These are phyloP conservation scores for Leiothrix lutea DNA, from an alignment of 2,113 vertebrate genomes.

Conservation along the genomic window DNA sequence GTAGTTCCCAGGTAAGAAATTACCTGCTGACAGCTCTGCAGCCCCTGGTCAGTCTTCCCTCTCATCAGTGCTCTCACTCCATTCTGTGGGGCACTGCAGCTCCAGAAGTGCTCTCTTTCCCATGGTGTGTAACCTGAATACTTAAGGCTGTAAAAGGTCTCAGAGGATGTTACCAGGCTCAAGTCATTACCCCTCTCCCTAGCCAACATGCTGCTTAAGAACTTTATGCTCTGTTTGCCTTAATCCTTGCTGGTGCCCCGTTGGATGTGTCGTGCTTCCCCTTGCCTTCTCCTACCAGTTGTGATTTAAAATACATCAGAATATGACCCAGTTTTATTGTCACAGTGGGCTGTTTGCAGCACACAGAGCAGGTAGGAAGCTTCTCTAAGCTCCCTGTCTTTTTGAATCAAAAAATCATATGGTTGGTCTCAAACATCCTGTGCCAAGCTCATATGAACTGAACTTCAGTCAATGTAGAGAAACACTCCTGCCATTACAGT, in stretches of 20 bases:
- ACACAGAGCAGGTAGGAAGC: background rate
- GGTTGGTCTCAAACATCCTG: background rate
- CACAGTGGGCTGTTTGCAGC: background rate
- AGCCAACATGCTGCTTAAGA: constrained; percentile 26
- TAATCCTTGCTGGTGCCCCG: background rate
- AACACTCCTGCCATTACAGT: background rate
- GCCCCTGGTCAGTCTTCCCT: background rate
- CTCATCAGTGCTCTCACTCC: background rate
- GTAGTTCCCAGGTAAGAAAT: background rate
- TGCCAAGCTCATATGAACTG: background rate
- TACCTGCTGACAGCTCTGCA: background rate
- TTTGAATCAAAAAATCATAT: background rate
- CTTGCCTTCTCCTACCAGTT: background rate
- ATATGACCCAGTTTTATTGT: background rate
- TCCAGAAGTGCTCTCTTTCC: background rate
- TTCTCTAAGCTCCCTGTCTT: background rate
- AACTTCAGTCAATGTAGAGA: background rate
- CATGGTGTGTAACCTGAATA: background rate
- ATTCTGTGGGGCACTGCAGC: background rate
- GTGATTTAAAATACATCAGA: background rate
- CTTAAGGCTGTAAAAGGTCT: background rate
- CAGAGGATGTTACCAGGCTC: background rate
- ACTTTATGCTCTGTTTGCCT: constrained; percentile 51
- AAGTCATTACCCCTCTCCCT: background rate
- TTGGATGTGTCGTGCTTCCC: background rate